phyloP scores from a whole-genome alignment of 35 echinoderm and acorn worm genomes.

The Apostichopus californicus region DNA sequence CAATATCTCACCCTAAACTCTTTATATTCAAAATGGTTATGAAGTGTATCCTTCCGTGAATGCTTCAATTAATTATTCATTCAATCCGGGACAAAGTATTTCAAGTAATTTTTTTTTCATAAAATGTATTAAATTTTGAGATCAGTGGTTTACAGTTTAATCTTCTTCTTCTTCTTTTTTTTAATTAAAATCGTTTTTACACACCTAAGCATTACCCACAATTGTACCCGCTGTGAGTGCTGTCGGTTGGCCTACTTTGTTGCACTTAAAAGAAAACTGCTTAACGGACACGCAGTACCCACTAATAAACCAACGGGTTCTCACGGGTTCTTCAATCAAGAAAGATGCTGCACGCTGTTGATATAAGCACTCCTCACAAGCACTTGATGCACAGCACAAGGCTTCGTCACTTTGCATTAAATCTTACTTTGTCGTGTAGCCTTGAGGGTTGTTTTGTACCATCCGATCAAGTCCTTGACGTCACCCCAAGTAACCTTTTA shows the following conservation, averaged over 20 bases:
- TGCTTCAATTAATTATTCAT: no score
- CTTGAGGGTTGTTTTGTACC: not conserved
- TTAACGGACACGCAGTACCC: not conserved
- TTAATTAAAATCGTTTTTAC: not conserved
- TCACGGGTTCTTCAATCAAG: not conserved
- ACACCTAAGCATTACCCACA: not conserved
- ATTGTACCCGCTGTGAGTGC: not conserved
- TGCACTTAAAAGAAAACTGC: not conserved
- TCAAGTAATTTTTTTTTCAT: no score
- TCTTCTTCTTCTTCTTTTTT: not conserved
- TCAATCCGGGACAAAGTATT: no score
- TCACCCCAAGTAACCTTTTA: not conserved
- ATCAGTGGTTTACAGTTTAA: not conserved
- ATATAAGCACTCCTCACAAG: constrained; percentile 12
- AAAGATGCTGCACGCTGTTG: not conserved
- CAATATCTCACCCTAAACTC: no score
- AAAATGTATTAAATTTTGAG: no score
- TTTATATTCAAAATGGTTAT: no score
- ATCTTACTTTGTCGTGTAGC: not conserved
- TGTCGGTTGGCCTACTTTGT: not conserved
- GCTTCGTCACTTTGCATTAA: constrained; percentile 17
- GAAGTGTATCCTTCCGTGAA: no score
- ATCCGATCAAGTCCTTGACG: not conserved
- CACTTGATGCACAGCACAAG: not conserved
- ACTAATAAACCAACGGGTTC: not conserved